Evolutionary conservation across 1,140 invertebrate genomes (phyloP).

Genomic region (Cepaea nemoralis): DNA sequence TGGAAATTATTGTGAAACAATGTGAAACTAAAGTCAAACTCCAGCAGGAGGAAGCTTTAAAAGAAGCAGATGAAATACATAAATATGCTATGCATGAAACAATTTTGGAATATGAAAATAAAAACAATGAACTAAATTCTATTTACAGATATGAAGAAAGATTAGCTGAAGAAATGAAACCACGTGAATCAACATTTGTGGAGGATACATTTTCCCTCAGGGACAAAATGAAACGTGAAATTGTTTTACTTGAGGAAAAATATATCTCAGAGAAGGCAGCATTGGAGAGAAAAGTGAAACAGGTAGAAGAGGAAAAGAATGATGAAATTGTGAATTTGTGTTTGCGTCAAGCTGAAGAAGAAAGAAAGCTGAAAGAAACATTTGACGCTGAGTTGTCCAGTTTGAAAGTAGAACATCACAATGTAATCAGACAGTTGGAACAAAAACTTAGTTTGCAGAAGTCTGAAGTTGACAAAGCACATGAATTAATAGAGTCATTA

Average conservation of each 20-base stretch:
- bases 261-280: not conserved
- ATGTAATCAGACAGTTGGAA: not conserved
- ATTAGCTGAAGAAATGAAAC: not conserved
- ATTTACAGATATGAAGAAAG: not conserved
- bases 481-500: not conserved
- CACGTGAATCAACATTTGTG: not conserved
- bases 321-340: not conserved
- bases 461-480: not conserved
- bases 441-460: not conserved
- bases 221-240: not conserved
- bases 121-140: not conserved
- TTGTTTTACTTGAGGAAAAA: not conserved
- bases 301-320: not conserved
- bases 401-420: not conserved
- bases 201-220: not conserved
- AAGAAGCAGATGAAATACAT: slow-evolving; percentile 5
- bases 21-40: too few species aligned
- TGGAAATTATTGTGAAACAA: slow-evolving; percentile 15
- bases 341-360: not conserved
- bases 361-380: not conserved
- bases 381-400: not conserved
- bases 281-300: not conserved
- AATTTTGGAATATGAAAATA: not conserved
- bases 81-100: not conserved
- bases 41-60: not conserved